phyloP scores from a whole-genome alignment of 2,113 vertebrate species.

The Neolamprologus sp. region DNA sequence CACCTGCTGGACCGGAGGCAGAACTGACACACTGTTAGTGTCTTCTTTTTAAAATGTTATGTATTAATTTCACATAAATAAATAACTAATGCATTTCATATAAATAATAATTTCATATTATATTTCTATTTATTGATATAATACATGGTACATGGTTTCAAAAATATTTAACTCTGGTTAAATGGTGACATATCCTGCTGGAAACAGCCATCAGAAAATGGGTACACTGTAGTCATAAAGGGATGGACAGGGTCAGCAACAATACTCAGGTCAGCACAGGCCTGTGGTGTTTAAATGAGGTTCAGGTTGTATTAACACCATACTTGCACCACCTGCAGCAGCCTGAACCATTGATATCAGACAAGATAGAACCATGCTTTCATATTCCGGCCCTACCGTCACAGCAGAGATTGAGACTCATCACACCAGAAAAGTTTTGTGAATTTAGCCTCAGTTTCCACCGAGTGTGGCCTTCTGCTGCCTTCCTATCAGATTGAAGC shows the following conservation, averaged over 20 bases:
- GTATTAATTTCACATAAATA: background rate
- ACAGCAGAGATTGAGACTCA: background rate
- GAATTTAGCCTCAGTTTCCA: background rate
- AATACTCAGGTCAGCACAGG: background rate
- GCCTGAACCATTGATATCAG: background rate
- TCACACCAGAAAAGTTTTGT: background rate
- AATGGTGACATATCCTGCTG: background rate
- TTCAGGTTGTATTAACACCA: background rate
- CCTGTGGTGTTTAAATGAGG: background rate
- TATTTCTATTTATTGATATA: rapidly evolving
- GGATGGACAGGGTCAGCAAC: background rate
- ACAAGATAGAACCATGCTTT: background rate
- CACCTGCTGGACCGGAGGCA: background rate
- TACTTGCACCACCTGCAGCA: background rate
- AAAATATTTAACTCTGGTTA: background rate
- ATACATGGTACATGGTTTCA: rapidly evolving
- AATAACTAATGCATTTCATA: background rate
- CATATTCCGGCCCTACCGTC: rapidly evolving
- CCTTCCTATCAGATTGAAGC: background rate
- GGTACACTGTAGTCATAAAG: background rate
- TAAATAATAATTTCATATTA: background rate
- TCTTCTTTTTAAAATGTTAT: background rate
- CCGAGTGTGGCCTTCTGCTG: background rate
- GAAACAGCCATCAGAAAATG: background rate
- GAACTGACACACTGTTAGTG: background rate